Evolutionary conservation across 30 jellyfish, hydroid and myxozoan species (phyloP), one percentile per base, ranked within the genome.

Genomic region (Nemopilema nomurai): DNA sequence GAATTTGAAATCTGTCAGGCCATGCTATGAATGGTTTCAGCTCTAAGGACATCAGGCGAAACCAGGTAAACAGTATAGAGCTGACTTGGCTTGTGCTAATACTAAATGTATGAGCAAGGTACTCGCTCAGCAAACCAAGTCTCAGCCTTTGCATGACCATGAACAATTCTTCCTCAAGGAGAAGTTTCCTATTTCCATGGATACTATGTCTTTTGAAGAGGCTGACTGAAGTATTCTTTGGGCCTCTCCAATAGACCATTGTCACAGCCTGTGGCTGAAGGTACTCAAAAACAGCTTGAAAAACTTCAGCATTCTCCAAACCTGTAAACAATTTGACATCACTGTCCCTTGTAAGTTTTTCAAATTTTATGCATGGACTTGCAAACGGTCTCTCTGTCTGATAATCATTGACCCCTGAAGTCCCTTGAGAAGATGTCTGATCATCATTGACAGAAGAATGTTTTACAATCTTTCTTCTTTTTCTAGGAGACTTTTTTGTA

Each of bases 271-370:
- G 57, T 41, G 57, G 57, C 57, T 41, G 57, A 41, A 41, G 57
- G 57, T 41, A 41, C 57, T 41, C 57, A 41, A 41, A 41, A 41
- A 41, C 57, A 41, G 57, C 57, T 41, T 41, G 57, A 41, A 41
- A 41, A 41, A 41, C 57, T 41, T 41, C 57, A 41, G 57, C 57
- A 41, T 41, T 41, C 57, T 41, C 57, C 57, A 41, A 41, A 18
- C 85, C 85, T 24, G 85, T 74, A 51, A 29, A 74, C 49, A 74
- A 41, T n/a, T 74, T 32, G 31, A 74, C 85, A 29, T 74, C 85
- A 33, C 30, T 20, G 28, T 74, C 72, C 50, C 85, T 32, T 28
- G 85, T 74, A n/a, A 0, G 24, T 25, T n/a, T n/a, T n/a, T 74
- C 85, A 24, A 63, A 63, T 24, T 63, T 63, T n/a, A 63, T 63